phyloP scores from a whole-genome alignment of 1,140 invertebrate species.

The Cotesia typhae region DNA sequence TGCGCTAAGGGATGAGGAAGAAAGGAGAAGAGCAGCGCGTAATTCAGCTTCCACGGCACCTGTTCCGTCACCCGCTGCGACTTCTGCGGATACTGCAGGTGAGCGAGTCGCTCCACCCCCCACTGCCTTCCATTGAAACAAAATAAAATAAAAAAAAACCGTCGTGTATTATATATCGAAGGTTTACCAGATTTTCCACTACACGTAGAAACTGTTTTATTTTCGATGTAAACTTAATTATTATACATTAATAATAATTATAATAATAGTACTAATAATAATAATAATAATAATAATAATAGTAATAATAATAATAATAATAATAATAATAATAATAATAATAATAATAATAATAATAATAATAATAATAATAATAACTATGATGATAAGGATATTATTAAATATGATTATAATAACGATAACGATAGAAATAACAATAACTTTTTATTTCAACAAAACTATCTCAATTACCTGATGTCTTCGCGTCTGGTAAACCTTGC shows the following conservation, averaged over 20 bases:
- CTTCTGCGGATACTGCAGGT: slow-evolving; percentile 63
- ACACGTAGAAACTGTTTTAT: slow-evolving; percentile 11
- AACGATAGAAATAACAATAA: neutral
- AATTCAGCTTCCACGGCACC: slow-evolving; percentile 64
- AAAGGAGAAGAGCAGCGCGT: slow-evolving; percentile 67
- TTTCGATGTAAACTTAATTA: neutral
- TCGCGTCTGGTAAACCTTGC: slow-evolving; percentile 41
- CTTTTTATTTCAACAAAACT: slow-evolving; percentile 7
- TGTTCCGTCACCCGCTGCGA: slow-evolving; percentile 58
- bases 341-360: neutral
- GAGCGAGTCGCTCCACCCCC: slow-evolving; percentile 65
- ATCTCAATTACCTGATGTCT: slow-evolving; percentile 3
- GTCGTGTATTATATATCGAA: slow-evolving; percentile 39
- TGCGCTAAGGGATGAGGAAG: slow-evolving; percentile 64
- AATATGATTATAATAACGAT: neutral
- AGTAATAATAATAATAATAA: neutral
- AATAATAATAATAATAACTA: neutral
- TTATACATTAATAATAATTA: neutral
- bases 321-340: neutral
- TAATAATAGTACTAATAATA: neutral
- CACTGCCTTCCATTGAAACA: slow-evolving; percentile 63
- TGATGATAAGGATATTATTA: neutral
- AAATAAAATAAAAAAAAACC: slow-evolving; percentile 34
- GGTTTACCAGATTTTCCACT: slow-evolving; percentile 42
- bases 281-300: neutral